A percentile compares a stretch with the other conserved stretches of the same genome.
phyloP scores from a whole-genome alignment of 2,113 vertebrate species.

The Mus spicilegus region DNA sequence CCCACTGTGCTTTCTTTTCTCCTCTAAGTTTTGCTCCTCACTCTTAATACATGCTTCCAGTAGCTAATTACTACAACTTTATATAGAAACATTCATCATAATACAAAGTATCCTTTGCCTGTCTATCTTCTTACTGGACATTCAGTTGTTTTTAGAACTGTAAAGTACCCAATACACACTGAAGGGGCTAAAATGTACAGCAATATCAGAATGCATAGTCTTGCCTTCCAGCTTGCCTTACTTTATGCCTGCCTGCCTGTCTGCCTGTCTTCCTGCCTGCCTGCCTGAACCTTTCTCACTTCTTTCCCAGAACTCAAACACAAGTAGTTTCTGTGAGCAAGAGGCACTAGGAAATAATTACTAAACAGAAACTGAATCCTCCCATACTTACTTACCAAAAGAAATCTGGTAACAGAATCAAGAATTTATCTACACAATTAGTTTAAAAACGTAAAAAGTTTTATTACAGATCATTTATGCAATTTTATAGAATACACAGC shows the following conservation, averaged over 20 bases:
- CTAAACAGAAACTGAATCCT: not conserved
- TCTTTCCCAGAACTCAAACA: conserved; percentile 20
- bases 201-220: not conserved
- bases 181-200: not conserved
- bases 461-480: not conserved
- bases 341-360: not conserved
- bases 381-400: not conserved
- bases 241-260: not conserved
- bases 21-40: not conserved
- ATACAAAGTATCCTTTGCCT: not conserved
- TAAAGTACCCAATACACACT: not conserved
- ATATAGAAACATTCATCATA: not conserved
- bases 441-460: not conserved
- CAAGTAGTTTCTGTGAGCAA: not conserved
- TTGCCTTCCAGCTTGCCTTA: not conserved
- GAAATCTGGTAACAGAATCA: not conserved
- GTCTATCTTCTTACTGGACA: not conserved
- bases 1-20: not conserved
- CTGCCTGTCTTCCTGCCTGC: not conserved
- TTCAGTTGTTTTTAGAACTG: not conserved
- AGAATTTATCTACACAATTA: not conserved
- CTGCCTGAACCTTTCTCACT: not conserved
- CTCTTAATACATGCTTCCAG: not conserved
- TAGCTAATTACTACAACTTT: not conserved
- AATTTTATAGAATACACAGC: not conserved